Percentiles rank a stretch among this genome's conserved stretches.
Evolutionary conservation across 2,797 vertebrate species (phyloP).

Genomic region (Tympanoctomys barrerae): DNA sequence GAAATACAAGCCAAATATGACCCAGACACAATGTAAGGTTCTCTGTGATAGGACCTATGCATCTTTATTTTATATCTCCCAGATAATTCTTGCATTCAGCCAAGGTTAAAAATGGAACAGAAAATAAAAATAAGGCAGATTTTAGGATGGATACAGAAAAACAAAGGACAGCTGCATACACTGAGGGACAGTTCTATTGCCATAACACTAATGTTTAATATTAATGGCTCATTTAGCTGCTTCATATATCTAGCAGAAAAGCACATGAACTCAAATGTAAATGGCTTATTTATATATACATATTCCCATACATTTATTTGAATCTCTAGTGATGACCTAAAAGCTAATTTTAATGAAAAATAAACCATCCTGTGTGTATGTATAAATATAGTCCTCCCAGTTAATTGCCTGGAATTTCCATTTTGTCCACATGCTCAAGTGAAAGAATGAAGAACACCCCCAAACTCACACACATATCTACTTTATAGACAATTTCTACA

Average conservation of each 20-base stretch:
- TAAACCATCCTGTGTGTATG: constrained; percentile 82
- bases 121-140: constrained; percentile 58
- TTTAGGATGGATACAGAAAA: constrained; percentile 74
- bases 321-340: constrained; percentile 79
- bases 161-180: constrained; percentile 72
- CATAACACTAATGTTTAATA: constrained; percentile 83
- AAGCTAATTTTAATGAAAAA: constrained; percentile 87
- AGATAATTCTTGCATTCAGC: background rate
- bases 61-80: background rate
- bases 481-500: background rate
- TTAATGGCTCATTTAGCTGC: constrained; percentile 83
- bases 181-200: constrained; percentile 77
- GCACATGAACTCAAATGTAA: constrained; percentile 84
- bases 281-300: constrained; percentile 82
- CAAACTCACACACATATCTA: background rate
- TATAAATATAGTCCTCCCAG: constrained; percentile 70
- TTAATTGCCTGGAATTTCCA: constrained; percentile 75
- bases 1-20: background rate
- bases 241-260: constrained; percentile 68
- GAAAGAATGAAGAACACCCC: background rate
- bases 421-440: constrained; percentile 69
- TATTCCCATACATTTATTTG: constrained; percentile 81
- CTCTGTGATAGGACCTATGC: constrained; percentile 3
- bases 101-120: constrained; percentile 61
- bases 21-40: background rate